Evolutionary conservation across 2,113 vertebrate genomes (phyloP), one percentile per base, ranked within the genome.

Genomic region (Rynchops niger): DNA sequence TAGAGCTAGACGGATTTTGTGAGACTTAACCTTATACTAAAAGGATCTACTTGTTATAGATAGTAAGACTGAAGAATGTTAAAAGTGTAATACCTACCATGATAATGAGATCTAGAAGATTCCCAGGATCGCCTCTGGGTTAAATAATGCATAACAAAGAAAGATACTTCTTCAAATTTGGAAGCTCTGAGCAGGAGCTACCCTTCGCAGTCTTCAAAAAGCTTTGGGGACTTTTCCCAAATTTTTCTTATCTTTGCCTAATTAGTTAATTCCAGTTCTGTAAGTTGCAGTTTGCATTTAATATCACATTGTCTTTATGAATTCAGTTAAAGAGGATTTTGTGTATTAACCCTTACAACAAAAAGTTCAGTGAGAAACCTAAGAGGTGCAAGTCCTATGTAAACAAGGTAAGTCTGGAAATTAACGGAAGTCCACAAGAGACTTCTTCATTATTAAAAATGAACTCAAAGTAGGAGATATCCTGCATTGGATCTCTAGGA

Each of bases 381-480:
- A 97, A 88, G 95, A 97, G 96, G 93, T 96, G 95, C 96, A 95
- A 97, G 95, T 97, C 95, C 96, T 98, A 96, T 96, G 97, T 98
- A 98, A 98, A 98, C 95, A 95, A 96, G 95, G 93, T 98, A 97
- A 97, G 95, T 95, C 98, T 97, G 97, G 95, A 98, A 98, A 98
- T 97, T 93, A 98, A 90, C 91, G 81, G 95, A 97, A 97, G 95
- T 97, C 97, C 91, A 2, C 86, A 88, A 83, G 81, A 96, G 96
- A 97, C 96, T 97, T 95, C 91, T 95, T 97, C 84, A 43, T 95
- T 96, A 95, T 95, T 93, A 94, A 92, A 97, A 97, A 86, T 58
- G 13, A 97, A 95, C n/a, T 91, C 78, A 94, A 97, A 90, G 85
- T 95, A 89, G 91, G 93, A 93, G 92, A 97, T 95, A 96, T 96